These are phyloP conservation scores for Goniozus legneri DNA, from an alignment of 1,140 invertebrate species.

Conservation along the genomic window DNA sequence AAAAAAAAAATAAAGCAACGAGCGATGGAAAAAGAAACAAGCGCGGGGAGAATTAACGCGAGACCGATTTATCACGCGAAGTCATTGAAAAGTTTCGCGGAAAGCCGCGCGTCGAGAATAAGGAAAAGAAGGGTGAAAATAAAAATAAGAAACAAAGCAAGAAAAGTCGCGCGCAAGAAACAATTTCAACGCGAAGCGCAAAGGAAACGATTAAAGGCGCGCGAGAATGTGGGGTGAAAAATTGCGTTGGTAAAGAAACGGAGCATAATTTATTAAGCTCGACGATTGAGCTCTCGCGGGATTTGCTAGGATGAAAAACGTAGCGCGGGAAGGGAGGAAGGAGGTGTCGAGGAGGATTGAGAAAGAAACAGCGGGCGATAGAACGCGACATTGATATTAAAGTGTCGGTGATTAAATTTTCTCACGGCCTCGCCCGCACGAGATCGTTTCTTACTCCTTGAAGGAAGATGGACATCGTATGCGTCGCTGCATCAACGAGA, in stretches of 20 bases:
- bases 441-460: no score
- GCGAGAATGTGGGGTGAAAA: no score
- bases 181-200: constrained; percentile 10
- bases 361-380: no score
- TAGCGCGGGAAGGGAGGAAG: constrained; percentile 18
- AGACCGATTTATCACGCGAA: no score
- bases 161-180: no score
- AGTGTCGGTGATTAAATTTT: constrained; percentile 19
- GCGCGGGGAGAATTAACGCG: background rate
- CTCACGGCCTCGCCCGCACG: background rate
- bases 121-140: background rate
- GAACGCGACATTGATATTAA: constrained; percentile 23
- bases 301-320: constrained; percentile 6
- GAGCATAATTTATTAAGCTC: constrained; percentile 21
- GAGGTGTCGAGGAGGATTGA: no score
- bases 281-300: constrained; percentile 7
- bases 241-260: background rate
- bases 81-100: no score
- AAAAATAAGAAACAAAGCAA: no score
- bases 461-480: no score
- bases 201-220: no score
- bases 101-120: no score
- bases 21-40: background rate
- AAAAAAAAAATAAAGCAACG: background rate
- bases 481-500: no score